Conservation (phyloP, 2,888 invertebrate genomes). For the Temnothorax unifasciatus region DNA sequence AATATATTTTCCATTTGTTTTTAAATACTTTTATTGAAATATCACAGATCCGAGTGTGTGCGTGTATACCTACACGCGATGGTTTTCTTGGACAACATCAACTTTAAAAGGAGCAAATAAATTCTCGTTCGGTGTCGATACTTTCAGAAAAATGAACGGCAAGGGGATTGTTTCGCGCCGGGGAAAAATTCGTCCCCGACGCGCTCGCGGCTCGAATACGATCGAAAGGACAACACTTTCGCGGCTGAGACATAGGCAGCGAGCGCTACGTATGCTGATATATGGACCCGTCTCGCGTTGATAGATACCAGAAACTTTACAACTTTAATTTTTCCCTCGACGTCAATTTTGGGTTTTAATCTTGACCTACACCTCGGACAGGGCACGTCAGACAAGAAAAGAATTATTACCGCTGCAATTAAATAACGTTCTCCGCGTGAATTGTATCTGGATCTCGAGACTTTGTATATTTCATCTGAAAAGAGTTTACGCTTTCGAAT, state of each 20-base stretch:
- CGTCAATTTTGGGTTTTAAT: slow-evolving; percentile 80
- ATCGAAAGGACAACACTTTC: slow-evolving; percentile 73
- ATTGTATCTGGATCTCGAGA: slow-evolving; percentile 14
- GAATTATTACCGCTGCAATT: slow-evolving; percentile 61
- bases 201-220: not conserved
- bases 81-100: slow-evolving; percentile 49
- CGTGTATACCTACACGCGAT: not conserved
- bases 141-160: slow-evolving; percentile 82
- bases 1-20: slow-evolving; percentile 2
- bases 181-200: slow-evolving; percentile 62
- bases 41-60: not conserved
- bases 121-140: slow-evolving; percentile 76
- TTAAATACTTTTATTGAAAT: not conserved
- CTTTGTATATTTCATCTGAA: slow-evolving; percentile 28
- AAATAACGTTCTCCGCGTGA: slow-evolving; percentile 33
- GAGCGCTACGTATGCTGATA: slow-evolving; percentile 78
- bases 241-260: slow-evolving; percentile 55
- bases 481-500: slow-evolving; percentile 3
- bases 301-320: slow-evolving; percentile 82
- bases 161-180: slow-evolving; percentile 61
- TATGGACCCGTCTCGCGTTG: slow-evolving; percentile 80
- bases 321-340: slow-evolving; percentile 79
- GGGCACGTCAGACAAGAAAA: slow-evolving; percentile 51
- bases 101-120: slow-evolving; percentile 55
- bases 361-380: slow-evolving; percentile 64